Evolutionary conservation across 2,797 vertebrate species (phyloP), one percentile per base, ranked within the genome.

Genomic region (Urosaurus nigricauda): DNA sequence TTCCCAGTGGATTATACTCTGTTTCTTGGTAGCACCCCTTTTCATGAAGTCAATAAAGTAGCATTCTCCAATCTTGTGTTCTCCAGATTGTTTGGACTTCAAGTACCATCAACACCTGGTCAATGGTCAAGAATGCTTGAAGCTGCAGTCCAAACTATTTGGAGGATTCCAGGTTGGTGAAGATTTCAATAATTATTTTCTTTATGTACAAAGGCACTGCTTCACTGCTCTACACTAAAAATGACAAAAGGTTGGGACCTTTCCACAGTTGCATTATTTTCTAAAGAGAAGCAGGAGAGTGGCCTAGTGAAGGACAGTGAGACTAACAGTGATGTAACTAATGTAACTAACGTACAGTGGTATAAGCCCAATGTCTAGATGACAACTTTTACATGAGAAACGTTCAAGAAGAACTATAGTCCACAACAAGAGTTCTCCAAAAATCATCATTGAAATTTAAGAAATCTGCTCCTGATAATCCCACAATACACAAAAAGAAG

Each of bases 401-500:
- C 11, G 6, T 32, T 40, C 40, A 83, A 43, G 40, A 17, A 17
- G 35, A 58, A 63, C 60, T 11, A 19, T 47, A 0, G 21, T n/a
- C 16, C 1, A 13, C 11, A 37, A 81, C 3, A 26, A 14, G 24
- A 65, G 9, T 58, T 58, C 47, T 58, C 32, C 40, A 51, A 85
- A 88, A 70, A 70, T 1, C 68, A 77, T 4, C 16, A 47, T 17
- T 11, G 14, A 19, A 12, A 40, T 60, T 60, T 35, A 65, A 47
- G 40, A 37, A 56, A 74, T 58, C 83, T 85, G 17, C 77, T 87
- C 70, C 19, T 84, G 16, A 0, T 5, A 79, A 60, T 0, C 73
- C 63, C 37, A 86, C 40, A 40, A 74, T 37, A 75, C 90, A 89
- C 79, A 60, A 11, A 37, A 13, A 1, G 58, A 63, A 81, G 79